Base-by-base conservation (phyloP, 2,888 invertebrate species). In the Athetis lepigone region DNA sequence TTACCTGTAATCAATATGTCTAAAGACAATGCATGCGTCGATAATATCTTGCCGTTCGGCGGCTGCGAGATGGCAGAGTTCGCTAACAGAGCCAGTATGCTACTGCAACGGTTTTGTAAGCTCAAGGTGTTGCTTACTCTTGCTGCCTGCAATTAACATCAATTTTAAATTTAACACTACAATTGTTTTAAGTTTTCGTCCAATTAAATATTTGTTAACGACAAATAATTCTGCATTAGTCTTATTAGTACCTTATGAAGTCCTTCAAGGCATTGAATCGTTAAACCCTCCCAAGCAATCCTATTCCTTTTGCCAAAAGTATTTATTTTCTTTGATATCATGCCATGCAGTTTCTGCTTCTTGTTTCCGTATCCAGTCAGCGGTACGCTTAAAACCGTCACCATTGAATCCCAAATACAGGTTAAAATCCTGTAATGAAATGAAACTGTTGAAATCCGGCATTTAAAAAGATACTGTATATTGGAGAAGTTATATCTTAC, bases 331-430 rank as follows among this genome's bases (percentile, higher is more conserved):
- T 97, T 95, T 0, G 96, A 95, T 56, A 97, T 95, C 49, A 97
- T 92, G 5, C 95, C 92, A 29, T 91, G 92, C 2, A 91, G 88
- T 84, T 90, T 94, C 57, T 92, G 90, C 68, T 91, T 93, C 33
- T 85, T 90, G 50, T 91, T 91, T 39, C 88, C 88, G 63, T 90
- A 90, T 8, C 93, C 97, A 1, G 96, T 96, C 56, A 98, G 90
- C 0, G 98, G 97, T 0, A 97, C 97, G 46, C 98, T 98, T 16
- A 99, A 92, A 0, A 99, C 98, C 16, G 97, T 97, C 65, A 99
- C 97, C 96, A 98, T 97, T 0, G 98, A 98, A 39, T 97, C 97
- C 99, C 99, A 99, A 84, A 98, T 98, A 81, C 98, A 98, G 0
- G 98, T 98, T 51, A 99, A 90, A 36, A 99, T 96, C 61, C 97